Base-by-base conservation (phyloP, 1,140 invertebrate genomes). In the Ylistrum balloti region DNA sequence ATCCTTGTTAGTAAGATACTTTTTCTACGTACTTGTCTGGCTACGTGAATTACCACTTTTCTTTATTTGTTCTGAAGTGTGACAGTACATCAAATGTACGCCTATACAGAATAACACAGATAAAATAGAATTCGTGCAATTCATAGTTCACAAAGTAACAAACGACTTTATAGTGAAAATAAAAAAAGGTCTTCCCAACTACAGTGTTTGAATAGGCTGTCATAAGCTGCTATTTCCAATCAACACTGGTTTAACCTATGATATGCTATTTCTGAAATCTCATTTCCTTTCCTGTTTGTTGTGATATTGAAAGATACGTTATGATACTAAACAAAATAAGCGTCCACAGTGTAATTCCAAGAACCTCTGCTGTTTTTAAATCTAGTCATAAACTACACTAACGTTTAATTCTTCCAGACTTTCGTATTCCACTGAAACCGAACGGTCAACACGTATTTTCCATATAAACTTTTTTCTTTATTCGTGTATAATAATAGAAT, bases 401-500 rank as follows among this genome's bases (percentile, higher is more conserved):
- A 5, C 56, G 56, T 74, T 74, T 74, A 74, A 28, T 74, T 74
- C 56, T n/a, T 74, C n/a, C 56, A 74, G 56, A 74, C 56, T 22
- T 74, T 74, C 56, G n/a, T 3, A n/a, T 74, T 74, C 22, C 56
- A 74, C 56, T 74, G 56, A 74, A 74, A 74, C 56, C 56, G 22
- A 74, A 74, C 56, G 56, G 56, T 74, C 56, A 74, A 74, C 56
- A 74, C 56, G 56, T 74, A 74, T 74, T 74, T 74, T 74, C 56
- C 22, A 74, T 74, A 74, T 74, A 74, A 74, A 74, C 56, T 74
- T 74, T 74, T 74, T 74, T 74, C 56, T 74, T 74, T 74, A 74
- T 74, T 74, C 56, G 22, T 74, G 56, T 28, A 74, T 74, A 74
- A 74, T 74, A 74, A 74, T 74, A 74, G 56, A 74, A 74, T 74